A percentile compares a stretch with the other conserved stretches of the same genome.
phyloP scores from a whole-genome alignment of 2,113 vertebrate species.

The Bambusicola thoracicus region DNA sequence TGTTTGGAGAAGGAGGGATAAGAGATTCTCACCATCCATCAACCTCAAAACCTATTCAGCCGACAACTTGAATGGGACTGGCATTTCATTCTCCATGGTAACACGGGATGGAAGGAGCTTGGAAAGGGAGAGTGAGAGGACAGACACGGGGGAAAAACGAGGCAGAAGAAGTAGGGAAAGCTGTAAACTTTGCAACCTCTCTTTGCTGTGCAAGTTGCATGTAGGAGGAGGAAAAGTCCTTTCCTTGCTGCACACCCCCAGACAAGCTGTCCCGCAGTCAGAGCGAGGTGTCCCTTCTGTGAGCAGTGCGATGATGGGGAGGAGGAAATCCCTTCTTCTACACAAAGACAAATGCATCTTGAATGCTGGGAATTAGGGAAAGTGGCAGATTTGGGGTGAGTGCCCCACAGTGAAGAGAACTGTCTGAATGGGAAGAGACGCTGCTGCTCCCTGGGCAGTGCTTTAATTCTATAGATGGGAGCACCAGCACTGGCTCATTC shows the following conservation, averaged over 20 bases:
- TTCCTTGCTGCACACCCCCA: not conserved
- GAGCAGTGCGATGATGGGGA: not conserved
- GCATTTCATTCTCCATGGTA: constrained; percentile 77
- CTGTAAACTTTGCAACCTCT: constrained; percentile 35
- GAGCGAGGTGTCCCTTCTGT: not conserved
- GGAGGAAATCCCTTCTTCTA: not conserved
- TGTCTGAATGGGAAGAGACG: not conserved
- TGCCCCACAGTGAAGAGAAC: not conserved
- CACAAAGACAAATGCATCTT: not conserved
- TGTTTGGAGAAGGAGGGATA: constrained; percentile 72
- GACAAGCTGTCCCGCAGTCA: not conserved
- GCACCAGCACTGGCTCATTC: fast-evolving
- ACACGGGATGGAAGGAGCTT: constrained; percentile 67
- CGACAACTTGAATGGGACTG: constrained; percentile 68
- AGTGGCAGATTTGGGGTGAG: not conserved
- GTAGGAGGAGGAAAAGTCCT: not conserved
- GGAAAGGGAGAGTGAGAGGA: not conserved
- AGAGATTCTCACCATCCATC: constrained; percentile 80
- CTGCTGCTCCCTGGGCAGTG: not conserved
- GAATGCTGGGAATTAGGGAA: not conserved
- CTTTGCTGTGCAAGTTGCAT: not conserved
- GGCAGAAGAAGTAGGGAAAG: constrained; percentile 2
- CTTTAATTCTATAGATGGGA: not conserved
- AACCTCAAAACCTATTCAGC: constrained; percentile 78
- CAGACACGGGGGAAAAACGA: constrained; percentile 9